Percentiles rank a stretch among this genome's conserved stretches.
These are phyloP conservation scores for Chrysoperla carnea DNA, from an alignment of 1,140 invertebrate genomes.

Conservation along the genomic window DNA sequence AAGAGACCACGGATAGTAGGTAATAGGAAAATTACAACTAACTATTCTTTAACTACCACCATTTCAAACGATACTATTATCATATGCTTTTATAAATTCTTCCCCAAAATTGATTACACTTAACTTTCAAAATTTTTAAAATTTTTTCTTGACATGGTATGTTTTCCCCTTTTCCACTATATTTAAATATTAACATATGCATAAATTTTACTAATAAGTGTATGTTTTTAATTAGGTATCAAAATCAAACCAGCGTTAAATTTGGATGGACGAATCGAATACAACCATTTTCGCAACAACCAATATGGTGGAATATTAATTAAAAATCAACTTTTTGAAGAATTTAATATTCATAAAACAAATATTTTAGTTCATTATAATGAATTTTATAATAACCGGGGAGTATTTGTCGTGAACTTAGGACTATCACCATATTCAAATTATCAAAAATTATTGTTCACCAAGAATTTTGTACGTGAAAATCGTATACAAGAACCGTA, in stretches of 20 bases:
- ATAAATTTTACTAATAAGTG: no score
- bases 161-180: no score
- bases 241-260: conserved; percentile 74
- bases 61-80: no score
- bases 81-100: no score
- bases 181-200: no score
- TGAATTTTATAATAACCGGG: conserved; percentile 71
- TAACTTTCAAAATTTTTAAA: no score
- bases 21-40: no score
- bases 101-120: no score
- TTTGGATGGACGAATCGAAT: conserved; percentile 58
- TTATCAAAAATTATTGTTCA: conserved; percentile 63
- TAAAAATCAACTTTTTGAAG: conserved; percentile 58
- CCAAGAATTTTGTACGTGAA: conserved; percentile 69
- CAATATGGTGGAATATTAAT: conserved; percentile 70
- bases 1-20: no score
- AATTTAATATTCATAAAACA: conserved; percentile 46
- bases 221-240: conserved; percentile 44
- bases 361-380: conserved; percentile 71
- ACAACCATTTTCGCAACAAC: conserved; percentile 75
- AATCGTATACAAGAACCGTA: conserved; percentile 84
- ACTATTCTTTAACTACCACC: no score
- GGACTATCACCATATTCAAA: conserved; percentile 74
- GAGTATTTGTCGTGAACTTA: conserved; percentile 72
- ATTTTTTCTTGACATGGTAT: no score